Evolutionary conservation across 2,888 invertebrate genomes (phyloP), one percentile per base, ranked within the genome.

Genomic region (Caenorhabditis plicata): DNA sequence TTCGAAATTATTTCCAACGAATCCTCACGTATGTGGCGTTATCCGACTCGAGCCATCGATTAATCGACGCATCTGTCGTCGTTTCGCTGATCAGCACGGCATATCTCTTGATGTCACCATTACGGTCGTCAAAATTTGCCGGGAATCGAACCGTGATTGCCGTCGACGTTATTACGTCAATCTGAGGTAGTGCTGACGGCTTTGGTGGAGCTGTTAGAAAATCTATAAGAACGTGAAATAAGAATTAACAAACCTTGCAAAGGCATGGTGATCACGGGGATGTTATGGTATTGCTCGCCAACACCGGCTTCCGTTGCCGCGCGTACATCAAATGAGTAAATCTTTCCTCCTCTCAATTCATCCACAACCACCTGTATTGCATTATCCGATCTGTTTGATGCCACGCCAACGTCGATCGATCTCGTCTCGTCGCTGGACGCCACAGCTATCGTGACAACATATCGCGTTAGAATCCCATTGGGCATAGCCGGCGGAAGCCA

Each of bases 281-380:
- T 61, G 2, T 46, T 52, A 1, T 54, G 55, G 26, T 71, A 67
- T 3, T 52, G 39, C 38, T 74, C 72, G 22, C 77, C 76, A 19
- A 66, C 56, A 7, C 79, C 79, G 5, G 79, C 79, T 44, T 75
- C 78, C 2, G 73, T 79, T 20, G 74, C 76, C 1, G 78, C 78
- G 7, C 65, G 60, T 1, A 77, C 71, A 20, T 51, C 44, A 39
- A 63, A 60, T 27, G 49, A 60, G 43, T 67, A 63, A 4, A 49
- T 52, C 44, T 67, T 44, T 5, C 79, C 79, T 26, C 79, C 79
- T 26, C 65, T 54, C 25, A 78, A 49, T 39, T 71, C 69, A 50
- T 78, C 78, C 7, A 78, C 60, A 5, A 78, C 64, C 26, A 72
- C 64, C 41, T 74, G 72, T 27, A 73, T 53, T 8, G 55, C 50